phyloP scores from a whole-genome alignment of 2,888 invertebrate genomes.

The Leptogaster cylindrica region DNA sequence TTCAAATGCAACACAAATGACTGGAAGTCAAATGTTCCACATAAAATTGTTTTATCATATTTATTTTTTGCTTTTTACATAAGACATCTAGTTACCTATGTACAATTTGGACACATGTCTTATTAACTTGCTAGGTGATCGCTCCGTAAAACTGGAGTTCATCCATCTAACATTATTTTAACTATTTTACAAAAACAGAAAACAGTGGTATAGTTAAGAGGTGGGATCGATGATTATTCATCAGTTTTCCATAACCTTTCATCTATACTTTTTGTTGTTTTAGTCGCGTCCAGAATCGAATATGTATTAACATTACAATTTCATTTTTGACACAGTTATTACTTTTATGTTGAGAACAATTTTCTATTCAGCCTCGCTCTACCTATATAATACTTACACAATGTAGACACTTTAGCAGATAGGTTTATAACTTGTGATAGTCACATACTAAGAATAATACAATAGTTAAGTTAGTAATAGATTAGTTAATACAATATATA shows the following conservation, averaged over 20 bases:
- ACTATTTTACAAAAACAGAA: constrained; percentile 22
- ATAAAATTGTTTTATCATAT: not conserved
- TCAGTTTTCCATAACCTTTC: constrained; percentile 23
- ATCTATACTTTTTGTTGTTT: not conserved
- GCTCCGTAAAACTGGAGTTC: not conserved
- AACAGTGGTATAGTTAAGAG: constrained; percentile 36
- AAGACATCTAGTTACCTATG: constrained; percentile 7
- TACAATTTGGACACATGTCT: constrained; percentile 21
- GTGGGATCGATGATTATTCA: constrained; percentile 37
- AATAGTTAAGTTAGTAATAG: constrained; percentile 15
- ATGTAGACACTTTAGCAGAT: constrained; percentile 31
- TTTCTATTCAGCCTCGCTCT: constrained; percentile 2
- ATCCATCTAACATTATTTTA: constrained; percentile 16
- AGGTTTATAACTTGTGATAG: constrained; percentile 25
- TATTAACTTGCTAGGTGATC: not conserved
- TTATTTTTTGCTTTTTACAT: not conserved
- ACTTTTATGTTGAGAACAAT: not conserved
- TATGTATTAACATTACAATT: no score
- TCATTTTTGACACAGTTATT: no score
- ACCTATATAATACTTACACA: constrained; percentile 19
- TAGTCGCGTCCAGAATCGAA: no score
- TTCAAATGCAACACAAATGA: constrained; percentile 10
- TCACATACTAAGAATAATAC: constrained; percentile 18
- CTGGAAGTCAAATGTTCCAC: not conserved
- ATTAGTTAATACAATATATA: constrained; percentile 26